Conservation (phyloP, 2,888 invertebrate species). For the Drosophila parthenogenetica region DNA sequence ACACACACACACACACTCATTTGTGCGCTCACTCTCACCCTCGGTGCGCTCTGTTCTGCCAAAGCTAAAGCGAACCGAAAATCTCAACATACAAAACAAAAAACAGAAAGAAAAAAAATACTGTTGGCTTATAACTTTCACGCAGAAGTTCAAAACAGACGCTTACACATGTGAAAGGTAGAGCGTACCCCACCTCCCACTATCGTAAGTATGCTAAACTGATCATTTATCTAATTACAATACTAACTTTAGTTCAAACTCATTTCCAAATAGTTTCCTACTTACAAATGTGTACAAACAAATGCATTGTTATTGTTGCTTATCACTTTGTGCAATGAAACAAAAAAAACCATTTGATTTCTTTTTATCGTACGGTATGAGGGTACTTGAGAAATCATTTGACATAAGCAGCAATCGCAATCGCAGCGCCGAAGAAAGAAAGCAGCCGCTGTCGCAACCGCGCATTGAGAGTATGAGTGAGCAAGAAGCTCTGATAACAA, state of each 20-base stretch:
- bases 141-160: slow-evolving; percentile 46
- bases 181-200: not conserved
- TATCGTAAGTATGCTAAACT: slow-evolving; percentile 3
- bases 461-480: slow-evolving; percentile 36
- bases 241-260: not conserved
- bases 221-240: not conserved
- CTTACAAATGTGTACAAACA: not conserved
- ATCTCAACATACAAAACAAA: slow-evolving; percentile 34
- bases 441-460: slow-evolving; percentile 42
- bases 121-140: slow-evolving; percentile 70
- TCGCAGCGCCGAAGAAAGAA: slow-evolving; percentile 58
- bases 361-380: slow-evolving; percentile 42
- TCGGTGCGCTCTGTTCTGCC: slow-evolving; percentile 31
- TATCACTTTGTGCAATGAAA: slow-evolving; percentile 43
- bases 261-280: not conserved
- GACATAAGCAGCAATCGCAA: slow-evolving; percentile 56
- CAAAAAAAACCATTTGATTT: slow-evolving; percentile 39
- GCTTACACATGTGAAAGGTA: slow-evolving; percentile 28
- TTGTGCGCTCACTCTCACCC: slow-evolving; percentile 34
- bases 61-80: slow-evolving; percentile 34
- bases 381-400: slow-evolving; percentile 59
- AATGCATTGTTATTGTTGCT: slow-evolving; percentile 37
- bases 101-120: slow-evolving; percentile 14
- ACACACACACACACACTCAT: slow-evolving; percentile 5
- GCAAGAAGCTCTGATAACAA: slow-evolving; percentile 66